A percentile compares a stretch with the other conserved stretches of the same genome.
phyloP scores from a whole-genome alignment of 64 coral and sea anemone genomes.

The Montipora foliosa region DNA sequence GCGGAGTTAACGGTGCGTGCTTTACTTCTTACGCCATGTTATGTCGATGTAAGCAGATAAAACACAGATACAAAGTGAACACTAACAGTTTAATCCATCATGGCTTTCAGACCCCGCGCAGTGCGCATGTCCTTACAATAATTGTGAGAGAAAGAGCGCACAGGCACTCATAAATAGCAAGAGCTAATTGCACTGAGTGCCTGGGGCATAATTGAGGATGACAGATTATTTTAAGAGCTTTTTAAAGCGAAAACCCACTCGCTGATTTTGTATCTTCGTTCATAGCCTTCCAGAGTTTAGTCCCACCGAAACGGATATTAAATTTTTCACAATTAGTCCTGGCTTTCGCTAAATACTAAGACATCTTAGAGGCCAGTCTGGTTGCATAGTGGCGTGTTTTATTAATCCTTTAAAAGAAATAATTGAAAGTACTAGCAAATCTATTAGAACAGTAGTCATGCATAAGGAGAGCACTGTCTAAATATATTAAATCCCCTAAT shows the following conservation, averaged over 20 bases:
- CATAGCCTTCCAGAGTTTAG: slow-evolving; percentile 62
- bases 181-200: too few relatives aligned
- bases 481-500: slow-evolving; percentile 2
- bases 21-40: too few relatives aligned
- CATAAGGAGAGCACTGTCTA: neutral
- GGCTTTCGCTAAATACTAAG: slow-evolving; percentile 45
- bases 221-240: too few relatives aligned
- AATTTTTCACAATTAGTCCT: slow-evolving; percentile 55
- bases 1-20: too few relatives aligned
- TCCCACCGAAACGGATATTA: slow-evolving; percentile 39
- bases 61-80: too few relatives aligned
- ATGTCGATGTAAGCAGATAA: too few relatives aligned
- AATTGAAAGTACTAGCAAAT: neutral
- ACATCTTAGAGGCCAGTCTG: slow-evolving; percentile 16
- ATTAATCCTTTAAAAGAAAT: slow-evolving; percentile 21
- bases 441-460: neutral
- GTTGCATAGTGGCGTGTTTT: neutral
- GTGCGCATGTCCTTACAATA: too few relatives aligned
- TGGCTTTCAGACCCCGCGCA: too few relatives aligned
- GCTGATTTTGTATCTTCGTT: slow-evolving; percentile 5
- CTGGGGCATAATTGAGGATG: too few relatives aligned
- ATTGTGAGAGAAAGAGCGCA: too few relatives aligned
- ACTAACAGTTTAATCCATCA: too few relatives aligned
- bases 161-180: too few relatives aligned
- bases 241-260: neutral